A percentile compares a stretch with the other conserved stretches of the same genome.
Evolutionary conservation across 2,113 vertebrate genomes (phyloP).

Genomic region (Rhinopomastus cyanomelas): DNA sequence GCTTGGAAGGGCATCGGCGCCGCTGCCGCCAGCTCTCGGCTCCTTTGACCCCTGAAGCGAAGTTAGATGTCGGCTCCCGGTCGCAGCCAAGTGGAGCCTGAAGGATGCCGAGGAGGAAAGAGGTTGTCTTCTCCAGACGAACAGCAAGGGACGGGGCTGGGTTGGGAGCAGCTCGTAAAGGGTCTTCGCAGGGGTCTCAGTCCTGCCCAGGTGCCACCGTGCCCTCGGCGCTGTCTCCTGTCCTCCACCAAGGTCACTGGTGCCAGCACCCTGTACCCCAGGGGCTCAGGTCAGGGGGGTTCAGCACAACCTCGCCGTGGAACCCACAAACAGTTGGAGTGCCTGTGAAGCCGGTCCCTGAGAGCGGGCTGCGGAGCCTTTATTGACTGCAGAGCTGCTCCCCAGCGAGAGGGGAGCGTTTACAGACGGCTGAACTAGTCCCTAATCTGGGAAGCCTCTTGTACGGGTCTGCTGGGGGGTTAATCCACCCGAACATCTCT

Average conservation of each 20-base stretch:
- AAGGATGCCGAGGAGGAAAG: background rate
- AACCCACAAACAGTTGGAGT: background rate
- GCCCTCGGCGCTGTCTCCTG: background rate
- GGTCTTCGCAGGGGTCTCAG: background rate
- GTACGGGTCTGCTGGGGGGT: background rate
- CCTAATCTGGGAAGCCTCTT: constrained; percentile 49
- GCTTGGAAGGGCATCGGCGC: background rate
- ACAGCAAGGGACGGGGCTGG: background rate
- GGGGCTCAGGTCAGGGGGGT: background rate
- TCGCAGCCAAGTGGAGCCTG: background rate
- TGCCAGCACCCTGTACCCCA: background rate
- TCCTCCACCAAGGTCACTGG: no score
- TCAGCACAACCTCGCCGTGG: background rate
- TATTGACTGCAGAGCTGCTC: background rate
- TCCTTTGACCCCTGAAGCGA: background rate
- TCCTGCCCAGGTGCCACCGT: background rate
- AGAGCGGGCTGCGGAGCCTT: background rate
- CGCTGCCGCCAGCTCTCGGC: background rate
- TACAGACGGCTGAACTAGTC: constrained; percentile 9
- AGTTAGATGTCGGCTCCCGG: background rate
- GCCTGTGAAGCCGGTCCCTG: no score
- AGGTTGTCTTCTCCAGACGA: background rate
- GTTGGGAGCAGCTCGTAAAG: background rate
- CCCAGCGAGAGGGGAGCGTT: background rate
- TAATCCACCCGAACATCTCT: constrained; percentile 51